A percentile compares a stretch with the other conserved stretches of the same genome.
phyloP scores from a whole-genome alignment of 1,140 invertebrate species.

The Drosophila seguyi region DNA sequence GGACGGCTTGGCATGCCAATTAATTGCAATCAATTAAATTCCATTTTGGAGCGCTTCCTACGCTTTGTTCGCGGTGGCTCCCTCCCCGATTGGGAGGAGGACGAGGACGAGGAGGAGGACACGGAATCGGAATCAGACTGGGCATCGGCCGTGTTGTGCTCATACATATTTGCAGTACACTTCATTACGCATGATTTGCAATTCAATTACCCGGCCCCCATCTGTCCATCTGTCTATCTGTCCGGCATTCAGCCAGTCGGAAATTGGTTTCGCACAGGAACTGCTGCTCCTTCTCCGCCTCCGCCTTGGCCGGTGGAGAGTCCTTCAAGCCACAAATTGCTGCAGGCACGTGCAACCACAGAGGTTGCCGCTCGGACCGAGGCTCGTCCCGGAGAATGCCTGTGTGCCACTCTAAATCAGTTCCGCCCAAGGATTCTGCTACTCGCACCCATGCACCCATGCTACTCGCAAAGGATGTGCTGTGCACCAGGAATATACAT shows the following conservation, averaged over 20 bases:
- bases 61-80: conserved; percentile 15
- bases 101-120: background rate
- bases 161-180: conserved; percentile 73
- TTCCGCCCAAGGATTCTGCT: background rate
- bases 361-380: conserved; percentile 12
- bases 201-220: conserved; percentile 74
- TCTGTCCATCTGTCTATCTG: conserved; percentile 27
- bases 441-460: too few species aligned
- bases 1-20: conserved; percentile 52
- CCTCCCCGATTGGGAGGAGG: too few species aligned
- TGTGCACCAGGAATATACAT: background rate
- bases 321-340: conserved; percentile 31
- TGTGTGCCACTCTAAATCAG: conserved; percentile 3
- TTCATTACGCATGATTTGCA: conserved; percentile 81
- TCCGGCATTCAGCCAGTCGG: conserved; percentile 41
- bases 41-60: conserved; percentile 38
- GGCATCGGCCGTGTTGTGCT: conserved; percentile 23
- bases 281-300: background rate
- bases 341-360: conserved; percentile 38
- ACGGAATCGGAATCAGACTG: background rate
- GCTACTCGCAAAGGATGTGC: too few species aligned
- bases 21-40: conserved; percentile 80
- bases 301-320: background rate
- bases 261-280: conserved; percentile 42
- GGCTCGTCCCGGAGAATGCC: conserved; percentile 5